Conservation (phyloP, 2,797 vertebrate species). For the Cyclura pinguis region DNA sequence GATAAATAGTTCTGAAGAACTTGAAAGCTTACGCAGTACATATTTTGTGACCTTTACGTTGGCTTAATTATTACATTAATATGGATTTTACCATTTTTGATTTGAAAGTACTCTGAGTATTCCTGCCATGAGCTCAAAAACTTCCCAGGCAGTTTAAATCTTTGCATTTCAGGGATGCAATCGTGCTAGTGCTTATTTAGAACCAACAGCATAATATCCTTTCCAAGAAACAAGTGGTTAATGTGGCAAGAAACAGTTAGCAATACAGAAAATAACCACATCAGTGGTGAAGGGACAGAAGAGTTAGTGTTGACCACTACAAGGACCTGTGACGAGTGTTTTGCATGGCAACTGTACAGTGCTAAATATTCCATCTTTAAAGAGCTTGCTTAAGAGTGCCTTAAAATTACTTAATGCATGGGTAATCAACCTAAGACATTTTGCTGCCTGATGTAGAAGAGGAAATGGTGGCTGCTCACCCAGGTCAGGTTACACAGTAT, state of each 20-base stretch:
- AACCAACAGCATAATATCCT: background rate
- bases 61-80: no score
- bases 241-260: no score
- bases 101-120: background rate
- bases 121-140: background rate
- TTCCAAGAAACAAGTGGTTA: background rate
- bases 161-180: background rate
- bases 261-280: no score
- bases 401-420: background rate
- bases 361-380: background rate
- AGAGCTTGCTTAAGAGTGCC: background rate
- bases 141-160: background rate
- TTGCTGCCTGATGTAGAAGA: no score
- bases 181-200: background rate
- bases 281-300: background rate
- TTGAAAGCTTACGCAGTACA: background rate
- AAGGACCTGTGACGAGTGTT: background rate
- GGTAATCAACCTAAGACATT: no score
- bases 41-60: background rate
- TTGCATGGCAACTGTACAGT: background rate
- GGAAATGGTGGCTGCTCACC: no score
- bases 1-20: background rate
- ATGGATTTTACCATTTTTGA: no score
- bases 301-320: background rate
- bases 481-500: no score